Evolutionary conservation across 2,888 invertebrate genomes (phyloP), one percentile per base, ranked within the genome.

Genomic region (Mayetiola destructor): DNA sequence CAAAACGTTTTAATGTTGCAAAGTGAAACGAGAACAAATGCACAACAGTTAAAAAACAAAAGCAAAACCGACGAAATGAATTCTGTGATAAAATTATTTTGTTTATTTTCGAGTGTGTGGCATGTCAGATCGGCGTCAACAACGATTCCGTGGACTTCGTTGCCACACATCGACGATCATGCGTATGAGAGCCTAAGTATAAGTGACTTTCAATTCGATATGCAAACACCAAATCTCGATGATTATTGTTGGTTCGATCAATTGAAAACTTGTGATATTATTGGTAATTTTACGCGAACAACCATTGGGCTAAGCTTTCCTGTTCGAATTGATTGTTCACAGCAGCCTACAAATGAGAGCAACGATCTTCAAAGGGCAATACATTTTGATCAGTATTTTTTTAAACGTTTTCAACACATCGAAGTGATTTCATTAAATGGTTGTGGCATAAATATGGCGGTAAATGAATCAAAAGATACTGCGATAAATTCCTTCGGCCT

Each of bases 361-460:
- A 32, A 12, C 20, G 30, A 53, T 16, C 30, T 20, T 1, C 32
- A 20, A 20, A 48, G 48, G 48, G n/a, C 48, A 48, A n/a, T n/a
- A n/a, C 48, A 48, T 9, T 27, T 20, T 5, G 27, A 48, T 5
- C 27, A 23, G n/a, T 48, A 48, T 27, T 16, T 53, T 20, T 20
- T 27, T 23, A 10, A 53, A 20, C 53, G 29, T 20, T 53, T 32
- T 32, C 18, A 12, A 9, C 29, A 53, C 12, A 16, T 53, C 10
- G 53, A 53, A 53, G 53, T 53, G 32, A 53, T 53, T 27, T 8
- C 32, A 32, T 32, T 53, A 16, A 53, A 53, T 53, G 53, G 53
- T 10, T 53, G 53, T 12, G 32, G 30, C 1, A 20, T 53, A 6
- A 53, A 53, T 53, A 16, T 29, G 2, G 30, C 30, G 2, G 9